phyloP scores from a whole-genome alignment of 2,888 invertebrate genomes.

The Patella depressa region DNA sequence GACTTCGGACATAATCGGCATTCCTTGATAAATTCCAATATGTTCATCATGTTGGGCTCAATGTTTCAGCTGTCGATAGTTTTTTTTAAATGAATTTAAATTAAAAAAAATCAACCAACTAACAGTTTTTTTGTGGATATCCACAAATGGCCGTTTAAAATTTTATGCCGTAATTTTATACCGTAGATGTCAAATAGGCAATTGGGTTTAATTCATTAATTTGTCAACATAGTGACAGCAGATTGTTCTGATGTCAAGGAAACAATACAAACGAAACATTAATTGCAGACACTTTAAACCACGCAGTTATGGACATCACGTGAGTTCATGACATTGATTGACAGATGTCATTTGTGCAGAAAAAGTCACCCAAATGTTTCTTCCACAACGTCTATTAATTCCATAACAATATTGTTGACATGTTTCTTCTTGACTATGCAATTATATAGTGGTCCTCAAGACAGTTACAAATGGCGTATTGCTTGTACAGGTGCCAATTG shows the following conservation, averaged over 20 bases:
- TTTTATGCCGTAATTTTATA: no score
- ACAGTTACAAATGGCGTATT: not conserved
- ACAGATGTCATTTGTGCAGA: not conserved
- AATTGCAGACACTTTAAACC: not conserved
- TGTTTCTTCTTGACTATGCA: not conserved
- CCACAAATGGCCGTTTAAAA: no score
- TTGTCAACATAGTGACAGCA: slow-evolving; percentile 4
- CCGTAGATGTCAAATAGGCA: not conserved
- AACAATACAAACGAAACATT: not conserved
- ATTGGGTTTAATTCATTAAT: not conserved
- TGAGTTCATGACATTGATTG: slow-evolving; percentile 5
- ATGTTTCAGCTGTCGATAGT: no score
- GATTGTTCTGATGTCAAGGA: slow-evolving; percentile 1
- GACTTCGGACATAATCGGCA: no score
- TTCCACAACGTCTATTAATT: not conserved
- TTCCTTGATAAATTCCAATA: no score
- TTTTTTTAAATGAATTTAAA: no score
- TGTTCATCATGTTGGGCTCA: no score
- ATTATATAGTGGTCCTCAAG: no score
- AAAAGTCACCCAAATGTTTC: not conserved
- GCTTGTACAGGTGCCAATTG: slow-evolving; percentile 5
- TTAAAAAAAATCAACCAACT: no score
- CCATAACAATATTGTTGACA: not conserved
- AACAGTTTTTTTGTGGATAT: no score
- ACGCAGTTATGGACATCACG: not conserved